Conservation (phyloP, 2,888 invertebrate species). For the Tipula unca region DNA sequence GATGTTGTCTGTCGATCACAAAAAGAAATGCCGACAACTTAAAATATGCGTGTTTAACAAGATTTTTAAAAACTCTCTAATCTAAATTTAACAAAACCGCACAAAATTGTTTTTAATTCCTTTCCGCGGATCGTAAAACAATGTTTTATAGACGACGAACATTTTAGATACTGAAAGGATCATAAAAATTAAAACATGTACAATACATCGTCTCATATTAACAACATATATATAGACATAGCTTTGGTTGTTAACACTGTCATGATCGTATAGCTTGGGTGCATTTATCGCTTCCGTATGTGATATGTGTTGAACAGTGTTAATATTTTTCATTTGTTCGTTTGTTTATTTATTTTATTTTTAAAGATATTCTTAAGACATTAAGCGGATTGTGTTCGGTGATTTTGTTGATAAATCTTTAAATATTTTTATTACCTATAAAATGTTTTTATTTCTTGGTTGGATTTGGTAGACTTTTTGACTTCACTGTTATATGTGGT, state of each 20-base stretch:
- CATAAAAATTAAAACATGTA: neutral
- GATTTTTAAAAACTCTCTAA: neutral
- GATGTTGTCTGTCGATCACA: neutral
- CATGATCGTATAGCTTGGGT: neutral
- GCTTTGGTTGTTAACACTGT: neutral
- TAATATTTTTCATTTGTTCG: neutral
- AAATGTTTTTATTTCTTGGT: neutral
- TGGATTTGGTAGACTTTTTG: neutral
- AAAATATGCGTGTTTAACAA: neutral
- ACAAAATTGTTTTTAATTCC: neutral
- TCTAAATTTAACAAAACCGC: neutral
- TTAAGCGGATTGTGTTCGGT: neutral
- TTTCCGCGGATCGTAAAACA: neutral
- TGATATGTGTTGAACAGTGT: neutral
- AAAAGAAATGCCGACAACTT: neutral
- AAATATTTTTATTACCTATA: neutral
- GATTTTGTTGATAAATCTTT: neutral
- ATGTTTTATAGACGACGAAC: neutral
- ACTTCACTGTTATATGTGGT: neutral
- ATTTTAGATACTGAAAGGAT: neutral
- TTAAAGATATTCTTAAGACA: neutral
- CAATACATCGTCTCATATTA: neutral
- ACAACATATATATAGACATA: neutral
- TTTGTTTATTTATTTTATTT: neutral
- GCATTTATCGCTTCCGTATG: neutral